Evolutionary conservation across 2,888 invertebrate genomes (phyloP).

Genomic region (Pristionchus entomophagus): DNA sequence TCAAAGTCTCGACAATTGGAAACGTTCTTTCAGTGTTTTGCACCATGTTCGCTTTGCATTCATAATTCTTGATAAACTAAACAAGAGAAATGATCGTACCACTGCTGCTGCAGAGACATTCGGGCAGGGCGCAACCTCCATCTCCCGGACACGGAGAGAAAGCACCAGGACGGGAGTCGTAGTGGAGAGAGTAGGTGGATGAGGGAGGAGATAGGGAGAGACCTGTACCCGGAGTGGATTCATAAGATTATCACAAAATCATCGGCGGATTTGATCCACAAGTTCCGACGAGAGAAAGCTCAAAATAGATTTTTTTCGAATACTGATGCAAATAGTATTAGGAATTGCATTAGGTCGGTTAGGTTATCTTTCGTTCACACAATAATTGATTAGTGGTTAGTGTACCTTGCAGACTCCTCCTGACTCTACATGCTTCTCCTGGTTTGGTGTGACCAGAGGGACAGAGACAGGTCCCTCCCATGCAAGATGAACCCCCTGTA

Average conservation of each 20-base stretch:
- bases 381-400: not conserved
- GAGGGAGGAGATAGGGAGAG: conserved; percentile 27
- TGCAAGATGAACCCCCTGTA: conserved; percentile 58
- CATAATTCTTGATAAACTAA: too few relatives aligned
- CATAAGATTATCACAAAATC: too few relatives aligned
- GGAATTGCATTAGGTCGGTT: not conserved
- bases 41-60: too few relatives aligned
- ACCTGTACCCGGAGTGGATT: too few relatives aligned
- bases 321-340: not conserved
- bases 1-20: too few relatives aligned
- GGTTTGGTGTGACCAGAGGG: conserved; percentile 58
- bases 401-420: not conserved
- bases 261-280: too few relatives aligned
- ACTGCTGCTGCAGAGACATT: conserved; percentile 68
- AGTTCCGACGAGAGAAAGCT: too few relatives aligned
- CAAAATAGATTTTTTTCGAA: not conserved
- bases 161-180: conserved; percentile 13
- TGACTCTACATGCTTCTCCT: conserved; percentile 52
- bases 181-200: not conserved
- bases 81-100: too few relatives aligned
- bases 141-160: conserved; percentile 62
- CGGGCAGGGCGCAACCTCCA: conserved; percentile 66
- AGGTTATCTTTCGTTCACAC: too few relatives aligned
- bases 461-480: conserved; percentile 58
- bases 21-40: too few relatives aligned